phyloP scores from a whole-genome alignment of 23 tunicate species.

The Ascidia mentula region DNA sequence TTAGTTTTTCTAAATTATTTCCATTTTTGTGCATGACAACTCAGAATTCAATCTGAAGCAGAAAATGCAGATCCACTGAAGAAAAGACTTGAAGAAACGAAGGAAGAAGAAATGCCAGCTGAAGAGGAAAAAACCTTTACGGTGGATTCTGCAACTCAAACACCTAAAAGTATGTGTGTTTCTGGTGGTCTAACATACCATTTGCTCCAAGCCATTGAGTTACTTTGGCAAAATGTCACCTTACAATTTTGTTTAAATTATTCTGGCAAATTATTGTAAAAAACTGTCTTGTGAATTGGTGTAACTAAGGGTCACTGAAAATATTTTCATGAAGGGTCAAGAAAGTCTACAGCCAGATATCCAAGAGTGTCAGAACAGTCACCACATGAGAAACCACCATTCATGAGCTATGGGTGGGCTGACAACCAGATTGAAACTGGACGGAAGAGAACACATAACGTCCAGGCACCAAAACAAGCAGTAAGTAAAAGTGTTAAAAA shows the following conservation, averaged over 20 bases:
- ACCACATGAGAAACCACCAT: constrained; percentile 60
- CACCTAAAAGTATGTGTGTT: background rate
- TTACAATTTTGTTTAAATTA: too few relatives aligned
- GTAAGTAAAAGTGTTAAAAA: constrained; percentile 28
- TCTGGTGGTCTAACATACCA: too few relatives aligned
- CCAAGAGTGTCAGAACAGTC: background rate
- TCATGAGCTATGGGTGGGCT: constrained; percentile 84
- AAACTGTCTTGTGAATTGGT: too few relatives aligned
- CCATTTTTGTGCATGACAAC: too few relatives aligned
- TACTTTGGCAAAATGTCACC: too few relatives aligned
- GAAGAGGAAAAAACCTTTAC: background rate
- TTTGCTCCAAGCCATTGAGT: too few relatives aligned
- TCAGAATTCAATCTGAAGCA: too few relatives aligned
- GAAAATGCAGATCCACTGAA: background rate
- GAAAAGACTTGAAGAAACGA: background rate
- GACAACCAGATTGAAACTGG: constrained; percentile 64
- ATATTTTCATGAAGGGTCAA: background rate
- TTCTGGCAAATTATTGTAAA: too few relatives aligned
- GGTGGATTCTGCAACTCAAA: constrained; percentile 2
- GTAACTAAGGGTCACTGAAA: too few relatives aligned
- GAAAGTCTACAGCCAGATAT: constrained; percentile 17
- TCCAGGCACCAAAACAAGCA: constrained; percentile 57
- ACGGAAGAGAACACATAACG: constrained; percentile 69
- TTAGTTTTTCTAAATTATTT: too few relatives aligned
- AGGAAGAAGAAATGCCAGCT: too few relatives aligned